These are phyloP conservation scores for Alligator sinensis DNA, from an alignment of 2,113 vertebrate genomes.

Conservation along the genomic window DNA sequence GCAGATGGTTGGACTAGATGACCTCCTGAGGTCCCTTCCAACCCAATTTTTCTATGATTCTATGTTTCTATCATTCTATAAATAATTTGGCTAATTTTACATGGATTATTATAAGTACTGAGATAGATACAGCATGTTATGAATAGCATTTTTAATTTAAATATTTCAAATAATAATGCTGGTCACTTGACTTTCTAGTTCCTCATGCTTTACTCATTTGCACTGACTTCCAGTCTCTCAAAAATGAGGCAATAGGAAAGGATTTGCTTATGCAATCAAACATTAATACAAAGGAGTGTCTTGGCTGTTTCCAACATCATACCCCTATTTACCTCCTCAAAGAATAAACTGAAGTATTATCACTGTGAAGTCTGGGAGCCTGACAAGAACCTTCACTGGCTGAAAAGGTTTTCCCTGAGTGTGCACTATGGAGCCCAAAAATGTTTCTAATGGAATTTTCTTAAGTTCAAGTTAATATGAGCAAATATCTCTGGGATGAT, in stretches of 20 bases:
- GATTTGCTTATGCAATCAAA: neutral
- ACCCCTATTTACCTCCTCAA: neutral
- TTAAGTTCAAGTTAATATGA: neutral
- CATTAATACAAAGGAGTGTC: neutral
- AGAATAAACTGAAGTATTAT: neutral
- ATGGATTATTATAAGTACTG: neutral
- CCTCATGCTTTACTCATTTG: neutral
- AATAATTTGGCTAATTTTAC: neutral
- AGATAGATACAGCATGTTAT: neutral
- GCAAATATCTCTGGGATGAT: constrained; percentile 6
- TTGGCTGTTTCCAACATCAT: neutral
- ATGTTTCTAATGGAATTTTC: neutral
- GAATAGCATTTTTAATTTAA: neutral
- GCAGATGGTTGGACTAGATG: too few species aligned
- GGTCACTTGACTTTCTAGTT: neutral
- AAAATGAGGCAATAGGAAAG: neutral
- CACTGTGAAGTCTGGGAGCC: neutral
- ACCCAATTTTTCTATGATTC: too few species aligned
- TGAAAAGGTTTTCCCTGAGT: neutral
- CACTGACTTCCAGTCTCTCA: neutral
- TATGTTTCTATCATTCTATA: too few species aligned
- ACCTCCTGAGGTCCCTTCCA: too few species aligned
- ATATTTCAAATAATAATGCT: neutral
- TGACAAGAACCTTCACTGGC: neutral
- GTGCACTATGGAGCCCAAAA: neutral